A percentile compares a stretch with the other conserved stretches of the same genome.
phyloP scores from a whole-genome alignment of 2,888 invertebrate species.

The Zaprionus obscuricornis region DNA sequence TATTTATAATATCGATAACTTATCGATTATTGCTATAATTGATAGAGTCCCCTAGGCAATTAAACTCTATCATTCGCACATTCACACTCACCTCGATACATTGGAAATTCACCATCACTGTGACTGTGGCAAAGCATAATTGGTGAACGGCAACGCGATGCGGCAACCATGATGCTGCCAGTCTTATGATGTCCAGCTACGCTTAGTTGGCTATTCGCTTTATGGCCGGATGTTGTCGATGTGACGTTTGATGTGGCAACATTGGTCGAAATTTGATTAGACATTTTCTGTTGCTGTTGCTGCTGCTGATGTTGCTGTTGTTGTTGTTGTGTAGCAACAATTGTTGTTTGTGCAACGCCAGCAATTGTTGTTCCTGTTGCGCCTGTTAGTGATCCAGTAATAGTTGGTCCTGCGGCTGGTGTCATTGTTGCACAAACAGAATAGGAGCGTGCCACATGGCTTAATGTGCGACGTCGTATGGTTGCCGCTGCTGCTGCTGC shows the following conservation, averaged over 20 bases:
- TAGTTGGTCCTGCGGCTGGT: slow-evolving; percentile 24
- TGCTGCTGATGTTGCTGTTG: slow-evolving; percentile 46
- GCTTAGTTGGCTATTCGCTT: slow-evolving; percentile 46
- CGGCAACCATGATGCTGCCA: slow-evolving; percentile 78
- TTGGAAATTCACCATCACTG: slow-evolving; percentile 93
- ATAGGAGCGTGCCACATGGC: slow-evolving; percentile 80
- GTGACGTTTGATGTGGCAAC: slow-evolving; percentile 27
- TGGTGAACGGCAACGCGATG: slow-evolving; percentile 87
- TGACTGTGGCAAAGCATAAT: slow-evolving; percentile 94
- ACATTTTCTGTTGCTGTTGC: slow-evolving; percentile 2
- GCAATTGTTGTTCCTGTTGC: slow-evolving; percentile 23
- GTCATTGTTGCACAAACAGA: slow-evolving; percentile 71
- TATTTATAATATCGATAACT: neutral
- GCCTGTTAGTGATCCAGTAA: slow-evolving; percentile 35
- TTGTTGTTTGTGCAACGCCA: slow-evolving; percentile 21
- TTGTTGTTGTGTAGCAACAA: too few relatives aligned
- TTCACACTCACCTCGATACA: slow-evolving; percentile 88
- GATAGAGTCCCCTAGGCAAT: too few relatives aligned
- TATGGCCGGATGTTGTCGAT: slow-evolving; percentile 5
- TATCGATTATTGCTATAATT: too few relatives aligned
- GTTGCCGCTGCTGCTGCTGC: slow-evolving; percentile 69
- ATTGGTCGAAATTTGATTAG: neutral
- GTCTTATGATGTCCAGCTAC: slow-evolving; percentile 64
- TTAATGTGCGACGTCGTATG: slow-evolving; percentile 75
- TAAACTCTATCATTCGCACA: neutral